These are phyloP conservation scores for Diaprepes abbreviatus DNA, from an alignment of 2,888 invertebrate genomes.

Conservation along the genomic window DNA sequence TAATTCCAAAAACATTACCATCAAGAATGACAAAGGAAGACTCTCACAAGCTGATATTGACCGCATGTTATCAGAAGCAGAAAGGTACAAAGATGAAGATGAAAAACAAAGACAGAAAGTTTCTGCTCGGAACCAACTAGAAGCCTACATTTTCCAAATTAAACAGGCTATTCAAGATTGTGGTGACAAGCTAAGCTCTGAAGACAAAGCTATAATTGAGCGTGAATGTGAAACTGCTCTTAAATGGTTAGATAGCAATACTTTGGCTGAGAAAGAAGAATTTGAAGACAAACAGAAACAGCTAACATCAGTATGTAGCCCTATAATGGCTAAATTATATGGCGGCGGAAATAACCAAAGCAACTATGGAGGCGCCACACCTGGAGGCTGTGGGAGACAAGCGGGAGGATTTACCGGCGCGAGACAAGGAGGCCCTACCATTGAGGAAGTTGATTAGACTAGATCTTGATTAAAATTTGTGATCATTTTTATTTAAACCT, in stretches of 20 bases:
- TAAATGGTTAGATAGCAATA: conserved; percentile 78
- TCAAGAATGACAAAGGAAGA: conserved; percentile 72
- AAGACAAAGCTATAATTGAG: conserved; percentile 74
- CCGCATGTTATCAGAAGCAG: conserved; percentile 38
- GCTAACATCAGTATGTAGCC: conserved; percentile 65
- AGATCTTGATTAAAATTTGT: too few species aligned
- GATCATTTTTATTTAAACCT: too few species aligned
- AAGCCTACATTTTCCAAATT: conserved; percentile 77
- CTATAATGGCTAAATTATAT: conserved; percentile 75
- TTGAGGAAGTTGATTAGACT: conserved; percentile 35
- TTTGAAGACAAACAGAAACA: conserved; percentile 65
- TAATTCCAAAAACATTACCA: conserved; percentile 81
- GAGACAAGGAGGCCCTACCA: conserved; percentile 25
- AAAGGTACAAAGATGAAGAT: conserved; percentile 64
- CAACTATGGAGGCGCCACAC: conserved; percentile 53
- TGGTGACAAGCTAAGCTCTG: conserved; percentile 73
- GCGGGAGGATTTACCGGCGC: conserved; percentile 20
- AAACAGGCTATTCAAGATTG: conserved; percentile 77
- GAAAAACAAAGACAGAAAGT: conserved; percentile 78
- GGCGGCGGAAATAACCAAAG: conserved; percentile 52
- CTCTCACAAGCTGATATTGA: conserved; percentile 43
- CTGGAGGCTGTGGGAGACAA: conserved; percentile 45
- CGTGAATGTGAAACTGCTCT: conserved; percentile 73
- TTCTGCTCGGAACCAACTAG: conserved; percentile 79
- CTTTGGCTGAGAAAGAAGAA: conserved; percentile 73